phyloP scores from a whole-genome alignment of 2,888 invertebrate species.

The Trachelus tabidus region DNA sequence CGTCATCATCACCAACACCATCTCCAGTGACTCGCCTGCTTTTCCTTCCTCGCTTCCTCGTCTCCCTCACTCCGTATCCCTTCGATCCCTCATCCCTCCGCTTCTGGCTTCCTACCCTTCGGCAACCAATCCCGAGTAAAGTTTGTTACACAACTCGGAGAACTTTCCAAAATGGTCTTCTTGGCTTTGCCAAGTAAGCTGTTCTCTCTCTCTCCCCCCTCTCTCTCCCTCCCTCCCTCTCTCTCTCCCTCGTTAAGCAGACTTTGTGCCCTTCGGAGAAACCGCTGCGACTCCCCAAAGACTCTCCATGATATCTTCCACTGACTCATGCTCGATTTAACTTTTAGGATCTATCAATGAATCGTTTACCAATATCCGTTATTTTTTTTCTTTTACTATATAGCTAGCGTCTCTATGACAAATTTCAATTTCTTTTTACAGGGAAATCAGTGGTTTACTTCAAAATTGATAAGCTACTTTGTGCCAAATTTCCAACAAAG shows the following conservation, averaged over 20 bases:
- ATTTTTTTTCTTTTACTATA: neutral
- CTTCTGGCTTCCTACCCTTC: conserved; percentile 50
- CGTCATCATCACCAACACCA: neutral
- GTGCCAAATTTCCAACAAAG: neutral
- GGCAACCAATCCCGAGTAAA: conserved; percentile 65
- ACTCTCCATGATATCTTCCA: neutral
- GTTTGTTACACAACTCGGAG: conserved; percentile 64
- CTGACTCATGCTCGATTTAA: neutral
- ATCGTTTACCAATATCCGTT: neutral
- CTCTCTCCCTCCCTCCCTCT: no score
- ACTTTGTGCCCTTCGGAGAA: conserved; percentile 29
- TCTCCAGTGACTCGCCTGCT: neutral
- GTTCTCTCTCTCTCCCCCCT: conserved; percentile 50
- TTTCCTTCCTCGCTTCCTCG: neutral
- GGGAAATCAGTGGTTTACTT: neutral
- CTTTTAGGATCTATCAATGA: neutral
- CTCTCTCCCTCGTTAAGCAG: conserved; percentile 46
- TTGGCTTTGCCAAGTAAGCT: conserved; percentile 48
- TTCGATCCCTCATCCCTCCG: conserved; percentile 13
- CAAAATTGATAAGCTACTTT: neutral
- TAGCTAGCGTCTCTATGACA: neutral
- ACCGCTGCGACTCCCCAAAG: neutral
- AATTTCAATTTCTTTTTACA: neutral
- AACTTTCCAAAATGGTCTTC: conserved; percentile 57
- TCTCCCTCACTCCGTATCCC: conserved; percentile 1